Percentiles rank a stretch among this genome's conserved stretches.
phyloP scores from a whole-genome alignment of 2,113 vertebrate genomes.

The Pseudois nayaur region DNA sequence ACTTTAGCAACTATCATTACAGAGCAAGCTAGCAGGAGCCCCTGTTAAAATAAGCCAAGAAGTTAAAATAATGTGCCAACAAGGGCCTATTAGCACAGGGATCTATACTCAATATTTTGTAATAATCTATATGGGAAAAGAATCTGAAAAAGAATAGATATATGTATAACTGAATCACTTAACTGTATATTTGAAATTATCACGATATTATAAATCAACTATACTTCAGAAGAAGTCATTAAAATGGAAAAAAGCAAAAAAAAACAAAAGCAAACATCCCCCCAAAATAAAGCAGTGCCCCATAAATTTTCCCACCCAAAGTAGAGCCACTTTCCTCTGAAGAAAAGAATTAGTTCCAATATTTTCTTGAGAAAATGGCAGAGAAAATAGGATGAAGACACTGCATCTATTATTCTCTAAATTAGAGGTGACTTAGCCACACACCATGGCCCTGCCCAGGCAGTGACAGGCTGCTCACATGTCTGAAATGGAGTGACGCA shows the following conservation, averaged over 20 bases:
- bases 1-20: background rate
- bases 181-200: background rate
- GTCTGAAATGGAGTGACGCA: background rate
- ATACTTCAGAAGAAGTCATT: background rate
- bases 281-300: background rate
- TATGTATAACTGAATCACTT: background rate
- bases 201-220: background rate
- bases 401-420: background rate
- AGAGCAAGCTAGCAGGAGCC: background rate
- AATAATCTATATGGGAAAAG: background rate
- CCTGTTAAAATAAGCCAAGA: background rate
- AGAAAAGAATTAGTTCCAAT: background rate
- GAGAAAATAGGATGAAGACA: background rate
- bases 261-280: background rate
- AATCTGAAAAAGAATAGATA: background rate
- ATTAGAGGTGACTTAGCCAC: background rate
- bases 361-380: conserved; percentile 12
- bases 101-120: background rate
- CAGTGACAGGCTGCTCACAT: background rate
- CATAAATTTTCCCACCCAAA: background rate
- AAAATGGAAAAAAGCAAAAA: background rate
- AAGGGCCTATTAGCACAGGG: background rate
- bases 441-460: rapidly evolving
- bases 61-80: background rate
- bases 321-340: background rate